A percentile compares a stretch with the other conserved stretches of the same genome.
These are phyloP conservation scores for Micromussa lordhowensis DNA, from an alignment of 92 coral and sea anemone species.

Conservation along the genomic window DNA sequence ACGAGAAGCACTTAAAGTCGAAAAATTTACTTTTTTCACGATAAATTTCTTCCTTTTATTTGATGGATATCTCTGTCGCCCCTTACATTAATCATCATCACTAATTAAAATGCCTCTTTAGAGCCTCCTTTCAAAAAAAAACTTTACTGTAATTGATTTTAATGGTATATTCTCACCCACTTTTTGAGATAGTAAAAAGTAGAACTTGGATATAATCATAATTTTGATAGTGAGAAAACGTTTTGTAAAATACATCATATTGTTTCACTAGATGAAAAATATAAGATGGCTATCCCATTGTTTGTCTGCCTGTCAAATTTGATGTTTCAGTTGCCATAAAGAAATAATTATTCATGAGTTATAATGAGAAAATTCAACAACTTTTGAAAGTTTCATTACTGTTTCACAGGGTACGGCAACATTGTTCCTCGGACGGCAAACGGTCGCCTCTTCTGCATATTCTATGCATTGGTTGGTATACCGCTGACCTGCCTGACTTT, in stretches of 20 bases:
- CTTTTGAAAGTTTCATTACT: neutral
- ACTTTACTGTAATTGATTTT: neutral
- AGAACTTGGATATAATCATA: no score
- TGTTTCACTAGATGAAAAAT: neutral
- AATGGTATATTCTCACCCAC: neutral
- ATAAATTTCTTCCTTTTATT: neutral
- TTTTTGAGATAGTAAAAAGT: neutral
- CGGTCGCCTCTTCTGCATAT: slow-evolving; percentile 28
- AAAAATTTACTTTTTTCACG: neutral
- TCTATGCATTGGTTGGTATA: slow-evolving; percentile 35
- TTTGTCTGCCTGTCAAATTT: neutral
- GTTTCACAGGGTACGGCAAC: slow-evolving; percentile 33
- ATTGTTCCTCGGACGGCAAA: slow-evolving; percentile 27
- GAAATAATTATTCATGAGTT: neutral
- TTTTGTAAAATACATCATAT: neutral
- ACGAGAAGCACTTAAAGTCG: neutral
- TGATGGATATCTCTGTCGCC: neutral
- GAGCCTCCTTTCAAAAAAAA: neutral
- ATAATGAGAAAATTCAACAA: neutral
- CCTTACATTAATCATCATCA: neutral
- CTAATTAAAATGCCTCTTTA: neutral
- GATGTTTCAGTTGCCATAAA: neutral
- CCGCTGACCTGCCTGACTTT: slow-evolving; percentile 36
- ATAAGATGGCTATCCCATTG: neutral
- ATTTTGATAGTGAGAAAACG: no score